Conservation (phyloP, 1,140 invertebrate genomes). For the Lasaia peninsularis region DNA sequence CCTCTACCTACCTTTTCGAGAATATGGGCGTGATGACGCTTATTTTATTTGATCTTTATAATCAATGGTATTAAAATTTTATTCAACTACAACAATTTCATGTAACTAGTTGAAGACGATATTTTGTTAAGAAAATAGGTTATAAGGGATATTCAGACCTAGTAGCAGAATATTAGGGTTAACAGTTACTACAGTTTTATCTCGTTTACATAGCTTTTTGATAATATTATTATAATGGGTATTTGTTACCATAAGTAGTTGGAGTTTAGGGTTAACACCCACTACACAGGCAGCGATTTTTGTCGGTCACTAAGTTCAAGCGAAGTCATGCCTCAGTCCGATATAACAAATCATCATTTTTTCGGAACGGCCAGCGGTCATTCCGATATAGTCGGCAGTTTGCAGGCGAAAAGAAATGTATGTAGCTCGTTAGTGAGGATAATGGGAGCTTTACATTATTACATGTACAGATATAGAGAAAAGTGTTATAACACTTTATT, state of each 20-base stretch:
- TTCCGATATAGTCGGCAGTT: slow-evolving; percentile 45
- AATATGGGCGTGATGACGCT: too few relatives aligned
- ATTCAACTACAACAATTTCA: too few relatives aligned
- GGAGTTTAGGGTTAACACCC: slow-evolving; percentile 29
- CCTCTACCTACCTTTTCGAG: too few relatives aligned
- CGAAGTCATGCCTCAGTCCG: slow-evolving; percentile 43
- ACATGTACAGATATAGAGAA: slow-evolving; percentile 41
- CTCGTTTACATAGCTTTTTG: too few relatives aligned
- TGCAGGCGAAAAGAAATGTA: slow-evolving; percentile 55
- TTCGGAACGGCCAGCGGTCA: slow-evolving; percentile 47
- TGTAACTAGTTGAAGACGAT: too few relatives aligned
- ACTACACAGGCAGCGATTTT: slow-evolving; percentile 39
- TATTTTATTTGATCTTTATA: too few relatives aligned
- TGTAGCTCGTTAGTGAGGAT: slow-evolving; percentile 60
- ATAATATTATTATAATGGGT: background rate
- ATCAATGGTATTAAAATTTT: too few relatives aligned
- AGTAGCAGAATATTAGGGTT: too few relatives aligned
- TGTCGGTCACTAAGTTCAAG: slow-evolving; percentile 67
- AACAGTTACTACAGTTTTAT: too few relatives aligned
- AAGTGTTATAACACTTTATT: slow-evolving; percentile 30
- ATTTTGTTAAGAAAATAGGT: too few relatives aligned
- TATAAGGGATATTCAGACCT: too few relatives aligned
- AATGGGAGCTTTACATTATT: slow-evolving; percentile 63
- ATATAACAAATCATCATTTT: slow-evolving; percentile 72
- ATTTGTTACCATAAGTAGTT: slow-evolving; percentile 13